Conservation (phyloP, 2,888 invertebrate species). For the Mesorhabditis belari region DNA sequence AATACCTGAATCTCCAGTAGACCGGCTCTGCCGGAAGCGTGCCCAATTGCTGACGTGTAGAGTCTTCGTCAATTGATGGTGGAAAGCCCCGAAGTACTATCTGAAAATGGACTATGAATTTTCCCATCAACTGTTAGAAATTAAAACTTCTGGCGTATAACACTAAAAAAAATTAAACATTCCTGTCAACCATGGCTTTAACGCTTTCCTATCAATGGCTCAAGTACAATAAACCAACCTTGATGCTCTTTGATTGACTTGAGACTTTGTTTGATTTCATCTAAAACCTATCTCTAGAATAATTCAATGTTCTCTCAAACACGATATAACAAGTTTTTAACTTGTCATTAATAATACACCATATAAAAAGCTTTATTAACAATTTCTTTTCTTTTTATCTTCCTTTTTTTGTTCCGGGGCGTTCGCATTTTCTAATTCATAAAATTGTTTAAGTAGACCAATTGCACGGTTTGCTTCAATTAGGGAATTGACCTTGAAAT, state of each 20-base stretch:
- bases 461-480: constrained; percentile 75
- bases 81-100: not conserved
- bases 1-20: not conserved
- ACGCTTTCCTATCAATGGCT: no score
- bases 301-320: no score
- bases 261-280: not conserved
- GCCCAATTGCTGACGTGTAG: not conserved
- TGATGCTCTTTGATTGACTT: no score
- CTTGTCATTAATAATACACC: no score
- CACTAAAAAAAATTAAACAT: no score
- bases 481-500: constrained; percentile 7
- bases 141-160: no score
- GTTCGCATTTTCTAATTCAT: constrained; percentile 80
- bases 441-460: constrained; percentile 81
- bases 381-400: not conserved
- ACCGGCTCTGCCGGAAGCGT: not conserved
- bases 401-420: constrained; percentile 40
- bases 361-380: no score
- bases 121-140: no score
- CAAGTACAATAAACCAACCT: no score
- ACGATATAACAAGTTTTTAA: no score
- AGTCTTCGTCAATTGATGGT: not conserved
- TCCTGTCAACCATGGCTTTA: no score
- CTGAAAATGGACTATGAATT: not conserved
- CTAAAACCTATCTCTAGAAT: no score